Evolutionary conservation across 2,888 invertebrate genomes (phyloP).

Genomic region (Agrochola litura): DNA sequence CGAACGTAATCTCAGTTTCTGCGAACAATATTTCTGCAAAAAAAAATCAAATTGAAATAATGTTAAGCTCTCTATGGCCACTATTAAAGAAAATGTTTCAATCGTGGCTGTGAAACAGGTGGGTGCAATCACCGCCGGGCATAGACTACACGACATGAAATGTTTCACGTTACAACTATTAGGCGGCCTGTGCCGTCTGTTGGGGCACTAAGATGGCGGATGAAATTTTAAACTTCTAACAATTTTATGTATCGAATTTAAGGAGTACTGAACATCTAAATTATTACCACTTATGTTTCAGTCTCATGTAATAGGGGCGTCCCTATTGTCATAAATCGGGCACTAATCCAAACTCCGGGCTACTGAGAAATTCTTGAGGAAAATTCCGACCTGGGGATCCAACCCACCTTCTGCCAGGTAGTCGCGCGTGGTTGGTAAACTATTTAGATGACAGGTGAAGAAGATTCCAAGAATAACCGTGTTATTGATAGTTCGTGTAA

Average conservation of each 20-base stretch:
- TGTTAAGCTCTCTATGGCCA: conserved; percentile 10
- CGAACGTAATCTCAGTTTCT: neutral
- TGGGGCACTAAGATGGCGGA: conserved; percentile 15
- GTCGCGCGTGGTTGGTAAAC: no score
- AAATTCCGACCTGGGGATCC: neutral
- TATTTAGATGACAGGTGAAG: neutral
- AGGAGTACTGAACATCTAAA: no score
- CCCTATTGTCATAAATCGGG: no score
- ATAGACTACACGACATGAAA: conserved; percentile 38
- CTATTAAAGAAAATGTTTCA: conserved; percentile 48
- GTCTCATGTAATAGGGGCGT: neutral
- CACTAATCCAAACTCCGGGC: neutral
- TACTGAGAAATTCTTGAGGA: neutral
- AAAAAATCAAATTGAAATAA: conserved; percentile 29
- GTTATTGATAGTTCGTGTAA: no score
- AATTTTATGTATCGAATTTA: neutral
- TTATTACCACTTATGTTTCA: no score
- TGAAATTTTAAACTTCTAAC: neutral
- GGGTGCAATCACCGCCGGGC: conserved; percentile 37
- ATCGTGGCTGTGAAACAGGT: conserved; percentile 33
- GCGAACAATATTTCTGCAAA: neutral
- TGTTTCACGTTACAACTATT: conserved; percentile 18
- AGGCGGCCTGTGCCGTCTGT: conserved; percentile 7
- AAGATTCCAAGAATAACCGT: no score
- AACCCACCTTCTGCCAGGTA: no score